These are phyloP conservation scores for Drosophila repleta DNA, from an alignment of 1,140 invertebrate genomes.

Conservation along the genomic window DNA sequence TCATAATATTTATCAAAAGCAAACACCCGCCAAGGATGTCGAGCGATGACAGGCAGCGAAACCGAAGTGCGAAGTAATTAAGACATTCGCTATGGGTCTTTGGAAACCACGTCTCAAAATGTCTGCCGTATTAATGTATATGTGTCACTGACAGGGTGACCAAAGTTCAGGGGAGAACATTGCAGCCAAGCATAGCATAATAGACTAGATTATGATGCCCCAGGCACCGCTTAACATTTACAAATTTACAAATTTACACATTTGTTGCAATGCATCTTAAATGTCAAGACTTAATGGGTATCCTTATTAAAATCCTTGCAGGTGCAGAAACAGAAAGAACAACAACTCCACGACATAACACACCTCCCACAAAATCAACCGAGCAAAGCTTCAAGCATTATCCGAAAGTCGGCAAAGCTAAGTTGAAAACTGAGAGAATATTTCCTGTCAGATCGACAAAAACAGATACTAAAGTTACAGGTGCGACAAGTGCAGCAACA, in stretches of 20 bases:
- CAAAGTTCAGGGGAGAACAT: background rate
- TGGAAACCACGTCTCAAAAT: slow-evolving; percentile 47
- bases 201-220: slow-evolving; percentile 53
- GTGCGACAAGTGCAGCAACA: slow-evolving; percentile 14
- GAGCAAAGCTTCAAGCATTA: slow-evolving; percentile 1
- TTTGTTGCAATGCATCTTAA: slow-evolving; percentile 14
- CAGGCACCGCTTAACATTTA: slow-evolving; percentile 56
- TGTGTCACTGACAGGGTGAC: background rate
- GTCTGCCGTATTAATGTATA: background rate
- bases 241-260: background rate
- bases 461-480: slow-evolving; percentile 18
- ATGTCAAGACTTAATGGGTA: slow-evolving; percentile 30
- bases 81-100: slow-evolving; percentile 78
- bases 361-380: slow-evolving; percentile 26
- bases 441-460: slow-evolving; percentile 22
- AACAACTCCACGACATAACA: slow-evolving; percentile 46
- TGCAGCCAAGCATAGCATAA: background rate
- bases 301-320: slow-evolving; percentile 37
- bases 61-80: slow-evolving; percentile 71
- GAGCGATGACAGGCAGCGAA: background rate
- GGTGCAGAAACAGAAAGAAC: slow-evolving; percentile 52
- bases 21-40: slow-evolving; percentile 62
- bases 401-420: slow-evolving; percentile 43
- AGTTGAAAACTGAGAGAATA: slow-evolving; percentile 47
- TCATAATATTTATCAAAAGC: slow-evolving; percentile 74